These are phyloP conservation scores for Triplophysa yarkandensis DNA, from an alignment of 2,797 vertebrate genomes.

Conservation along the genomic window DNA sequence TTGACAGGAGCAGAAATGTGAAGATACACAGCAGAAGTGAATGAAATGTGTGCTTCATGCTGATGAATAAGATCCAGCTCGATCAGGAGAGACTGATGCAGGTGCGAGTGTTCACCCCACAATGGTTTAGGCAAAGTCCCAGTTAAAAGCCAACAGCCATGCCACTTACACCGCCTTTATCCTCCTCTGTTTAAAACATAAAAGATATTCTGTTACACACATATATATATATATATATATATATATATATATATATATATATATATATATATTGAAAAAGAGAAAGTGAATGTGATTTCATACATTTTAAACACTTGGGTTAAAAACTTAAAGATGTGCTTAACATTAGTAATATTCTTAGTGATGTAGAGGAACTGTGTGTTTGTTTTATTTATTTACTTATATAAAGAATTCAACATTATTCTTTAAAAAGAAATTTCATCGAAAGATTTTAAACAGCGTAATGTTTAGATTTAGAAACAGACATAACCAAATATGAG, in stretches of 20 bases:
- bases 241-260: no score
- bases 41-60: slow-evolving; percentile 81
- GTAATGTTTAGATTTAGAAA: not conserved
- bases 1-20: slow-evolving; percentile 83
- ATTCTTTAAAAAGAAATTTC: not conserved
- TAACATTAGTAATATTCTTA: not conserved
- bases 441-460: not conserved
- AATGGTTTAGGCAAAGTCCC: slow-evolving; percentile 57
- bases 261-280: not conserved
- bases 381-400: not conserved
- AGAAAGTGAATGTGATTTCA: not conserved
- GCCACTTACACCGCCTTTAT: slow-evolving; percentile 57
- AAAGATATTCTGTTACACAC: no score
- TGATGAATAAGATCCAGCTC: slow-evolving; percentile 60
- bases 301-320: not conserved
- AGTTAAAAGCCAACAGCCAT: slow-evolving; percentile 69
- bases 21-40: slow-evolving; percentile 81
- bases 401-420: not conserved
- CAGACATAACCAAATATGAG: not conserved
- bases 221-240: no score
- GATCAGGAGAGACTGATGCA: slow-evolving; percentile 53
- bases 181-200: slow-evolving; percentile 59
- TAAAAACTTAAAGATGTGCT: not conserved
- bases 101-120: slow-evolving; percentile 45
- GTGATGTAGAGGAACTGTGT: not conserved